These are phyloP conservation scores for Megaptera novaeangliae DNA, from an alignment of 2,113 vertebrate genomes.

Conservation along the genomic window DNA sequence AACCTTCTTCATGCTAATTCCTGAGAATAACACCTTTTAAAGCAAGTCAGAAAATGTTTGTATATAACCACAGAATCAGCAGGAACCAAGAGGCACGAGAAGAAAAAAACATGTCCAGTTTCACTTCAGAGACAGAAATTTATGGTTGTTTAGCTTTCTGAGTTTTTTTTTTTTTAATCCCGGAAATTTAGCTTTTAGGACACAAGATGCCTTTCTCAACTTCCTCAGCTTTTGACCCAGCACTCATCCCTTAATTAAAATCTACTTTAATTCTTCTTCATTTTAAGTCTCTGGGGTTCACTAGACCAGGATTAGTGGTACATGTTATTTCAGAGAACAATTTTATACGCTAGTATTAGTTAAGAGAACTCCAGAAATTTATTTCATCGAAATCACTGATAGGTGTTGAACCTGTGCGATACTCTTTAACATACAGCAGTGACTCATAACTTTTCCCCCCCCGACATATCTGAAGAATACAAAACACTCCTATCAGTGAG, in stretches of 20 bases:
- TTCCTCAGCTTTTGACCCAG: not conserved
- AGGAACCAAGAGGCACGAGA: not conserved
- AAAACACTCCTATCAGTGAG: not conserved
- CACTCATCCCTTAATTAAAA: not conserved
- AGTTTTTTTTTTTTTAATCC: not conserved
- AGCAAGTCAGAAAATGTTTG: not conserved
- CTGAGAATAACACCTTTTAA: not conserved
- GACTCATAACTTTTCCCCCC: not conserved
- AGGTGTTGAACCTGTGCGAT: not conserved
- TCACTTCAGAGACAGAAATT: not conserved
- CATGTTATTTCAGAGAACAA: not conserved
- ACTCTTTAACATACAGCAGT: not conserved
- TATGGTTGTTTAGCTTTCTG: not conserved
- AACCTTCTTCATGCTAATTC: not conserved
- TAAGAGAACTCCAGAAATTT: not conserved
- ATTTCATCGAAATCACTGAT: not conserved
- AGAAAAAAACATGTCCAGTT: not conserved
- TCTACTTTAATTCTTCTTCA: not conserved
- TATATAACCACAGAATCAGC: not conserved
- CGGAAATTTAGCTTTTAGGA: not conserved
- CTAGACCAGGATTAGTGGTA: not conserved
- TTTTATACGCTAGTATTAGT: not conserved
- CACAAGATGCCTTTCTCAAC: not conserved
- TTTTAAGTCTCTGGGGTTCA: not conserved
- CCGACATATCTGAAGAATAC: not conserved